Conservation (phyloP, 2,797 vertebrate genomes). For the Channa striata region DNA sequence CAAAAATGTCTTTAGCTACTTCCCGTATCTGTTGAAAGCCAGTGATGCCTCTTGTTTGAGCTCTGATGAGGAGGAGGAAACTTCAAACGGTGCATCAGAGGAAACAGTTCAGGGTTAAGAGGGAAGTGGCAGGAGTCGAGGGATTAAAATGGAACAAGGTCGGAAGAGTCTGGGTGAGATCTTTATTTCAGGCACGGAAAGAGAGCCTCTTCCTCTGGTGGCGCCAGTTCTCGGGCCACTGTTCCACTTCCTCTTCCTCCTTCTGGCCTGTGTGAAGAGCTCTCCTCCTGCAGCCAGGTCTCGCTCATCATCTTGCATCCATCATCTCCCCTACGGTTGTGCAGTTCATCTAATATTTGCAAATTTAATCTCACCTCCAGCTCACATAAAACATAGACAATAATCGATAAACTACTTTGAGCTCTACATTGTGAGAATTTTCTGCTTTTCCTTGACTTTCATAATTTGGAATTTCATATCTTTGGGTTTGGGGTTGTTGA, state of each 20-base stretch:
- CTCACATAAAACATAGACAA: neutral
- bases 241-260: constrained; percentile 81
- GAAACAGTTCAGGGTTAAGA: constrained; percentile 68
- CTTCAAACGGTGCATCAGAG: constrained; percentile 48
- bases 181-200: constrained; percentile 81
- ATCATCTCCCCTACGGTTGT: constrained; percentile 14
- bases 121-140: constrained; percentile 71
- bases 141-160: constrained; percentile 79
- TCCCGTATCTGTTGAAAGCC: constrained; percentile 4
- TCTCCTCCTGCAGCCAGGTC: constrained; percentile 20
- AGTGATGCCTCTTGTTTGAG: neutral
- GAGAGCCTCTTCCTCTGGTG: constrained; percentile 78
- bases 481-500: too few relatives aligned
- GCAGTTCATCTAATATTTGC: neutral
- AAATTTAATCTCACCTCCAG: constrained; percentile 3
- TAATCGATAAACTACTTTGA: neutral
- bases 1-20: neutral
- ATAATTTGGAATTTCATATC: neutral
- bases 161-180: constrained; percentile 75
- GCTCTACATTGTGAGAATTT: too few relatives aligned
- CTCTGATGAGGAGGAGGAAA: constrained; percentile 29
- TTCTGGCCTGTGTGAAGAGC: constrained; percentile 61
- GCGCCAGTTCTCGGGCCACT: constrained; percentile 75
- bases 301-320: constrained; percentile 26
- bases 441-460: too few relatives aligned